Base-by-base conservation (phyloP, 2,888 invertebrate species). In the Sericinus montela region DNA sequence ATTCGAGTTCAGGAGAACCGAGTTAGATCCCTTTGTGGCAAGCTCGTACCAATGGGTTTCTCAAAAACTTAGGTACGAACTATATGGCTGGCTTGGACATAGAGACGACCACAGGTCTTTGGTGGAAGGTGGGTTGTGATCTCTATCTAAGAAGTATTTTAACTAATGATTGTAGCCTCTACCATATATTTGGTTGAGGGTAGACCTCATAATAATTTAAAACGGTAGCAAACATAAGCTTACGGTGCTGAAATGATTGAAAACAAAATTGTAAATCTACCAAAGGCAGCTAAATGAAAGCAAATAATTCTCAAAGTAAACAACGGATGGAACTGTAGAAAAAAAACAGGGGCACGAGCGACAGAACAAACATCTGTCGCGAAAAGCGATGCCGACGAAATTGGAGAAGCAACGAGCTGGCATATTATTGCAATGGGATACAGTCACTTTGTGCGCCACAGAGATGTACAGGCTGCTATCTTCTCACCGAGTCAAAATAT, bases 361-460 rank as follows among this genome's bases (percentile, higher is more conserved):
- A 59, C 63, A 61, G 65, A 60, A 57, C 60, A 62, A 63, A 66
- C 72, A 70, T 64, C 65, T 71, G 72, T 62, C 60, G 65, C 60
- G 48, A 55, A 52, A 55, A 46, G 52, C 49, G 56, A 44, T 44
- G 34, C 45, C 47, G 51, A 56, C 42, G 49, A 49, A 45, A 45
- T 39, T 44, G 48, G 38, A 48, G 13, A 41, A 40, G 32, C 15
- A 23, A 13, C 38, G 32, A 48, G 30, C 40, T 32, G 39, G 51
- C 49, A 49, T 53, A 51, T 51, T 51, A 48, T 35, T 51, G 49
- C 38, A 42, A 42, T 39, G 28, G 28, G 38, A 41, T 46, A 47
- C 45, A 40, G 34, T 43, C 28, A 36, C 41, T 45, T 34, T 32
- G 44, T 50, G 36, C 41, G 14, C 35, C 14, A 29, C 35, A 32